Evolutionary conservation across 2,888 invertebrate genomes (phyloP).

Genomic region (Halictus quadricinctus): DNA sequence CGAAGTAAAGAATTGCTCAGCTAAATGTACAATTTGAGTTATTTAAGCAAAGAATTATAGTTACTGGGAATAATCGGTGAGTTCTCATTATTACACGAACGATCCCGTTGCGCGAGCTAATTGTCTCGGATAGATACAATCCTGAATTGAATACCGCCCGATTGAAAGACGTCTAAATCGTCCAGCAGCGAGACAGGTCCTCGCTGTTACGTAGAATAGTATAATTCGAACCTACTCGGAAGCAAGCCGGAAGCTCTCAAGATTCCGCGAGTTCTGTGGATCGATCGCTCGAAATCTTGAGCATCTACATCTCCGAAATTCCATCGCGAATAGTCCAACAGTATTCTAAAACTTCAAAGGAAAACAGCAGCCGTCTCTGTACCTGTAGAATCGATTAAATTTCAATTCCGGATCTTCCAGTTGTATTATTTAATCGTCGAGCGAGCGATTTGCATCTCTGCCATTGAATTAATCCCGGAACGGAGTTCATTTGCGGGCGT

Average conservation of each 20-base stretch:
- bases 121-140: background rate
- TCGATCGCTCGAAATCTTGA: constrained; percentile 32
- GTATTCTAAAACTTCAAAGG: background rate
- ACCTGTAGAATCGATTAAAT: background rate
- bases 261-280: constrained; percentile 47
- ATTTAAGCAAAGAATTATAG: background rate
- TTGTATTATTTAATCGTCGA: background rate
- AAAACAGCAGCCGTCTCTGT: background rate
- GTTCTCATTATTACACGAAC: background rate
- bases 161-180: background rate
- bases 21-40: background rate
- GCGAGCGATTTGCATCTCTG: constrained; percentile 6
- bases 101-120: background rate
- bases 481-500: constrained; percentile 4
- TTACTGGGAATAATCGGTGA: background rate
- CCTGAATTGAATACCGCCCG: background rate
- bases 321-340: background rate
- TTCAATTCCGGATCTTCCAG: background rate
- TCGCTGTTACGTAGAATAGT: background rate
- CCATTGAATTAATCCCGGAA: constrained; percentile 22
- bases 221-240: constrained; percentile 19
- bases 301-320: constrained; percentile 25
- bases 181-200: background rate
- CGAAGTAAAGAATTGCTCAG: background rate
- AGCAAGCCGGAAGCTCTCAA: constrained; percentile 35